Conservation (phyloP, 1,140 invertebrate genomes). For the silkworm (Bombyx mori) region ASM3026992v2 NC_085132.1:10343501-10344000, state of each 20-base stretch:
- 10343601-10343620: background rate
- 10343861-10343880: slow-evolving; percentile 3
- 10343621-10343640: background rate
- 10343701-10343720: slow-evolving; percentile 57
- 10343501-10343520: background rate
- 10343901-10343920: slow-evolving; percentile 14
- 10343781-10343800: slow-evolving; percentile 8
- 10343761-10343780: slow-evolving; percentile 3
- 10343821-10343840: slow-evolving; percentile 10
- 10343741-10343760: slow-evolving; percentile 34
- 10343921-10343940: slow-evolving; percentile 12
- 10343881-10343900: slow-evolving; percentile 12
- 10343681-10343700: slow-evolving; percentile 21
- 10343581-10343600: background rate
- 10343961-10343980: background rate
- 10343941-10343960: slow-evolving; percentile 17
- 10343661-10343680: background rate
- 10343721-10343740: slow-evolving; percentile 42
- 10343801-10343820: slow-evolving; percentile 3
- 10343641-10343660: slow-evolving; percentile 1
- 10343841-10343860: slow-evolving; percentile 10
- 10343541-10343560: background rate
- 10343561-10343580: background rate
- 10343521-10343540: slow-evolving; percentile 1
- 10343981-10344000: background rate